Conservation (phyloP, 53 echinoderm and acorn worm genomes). For the Patiria pectinifera region DNA sequence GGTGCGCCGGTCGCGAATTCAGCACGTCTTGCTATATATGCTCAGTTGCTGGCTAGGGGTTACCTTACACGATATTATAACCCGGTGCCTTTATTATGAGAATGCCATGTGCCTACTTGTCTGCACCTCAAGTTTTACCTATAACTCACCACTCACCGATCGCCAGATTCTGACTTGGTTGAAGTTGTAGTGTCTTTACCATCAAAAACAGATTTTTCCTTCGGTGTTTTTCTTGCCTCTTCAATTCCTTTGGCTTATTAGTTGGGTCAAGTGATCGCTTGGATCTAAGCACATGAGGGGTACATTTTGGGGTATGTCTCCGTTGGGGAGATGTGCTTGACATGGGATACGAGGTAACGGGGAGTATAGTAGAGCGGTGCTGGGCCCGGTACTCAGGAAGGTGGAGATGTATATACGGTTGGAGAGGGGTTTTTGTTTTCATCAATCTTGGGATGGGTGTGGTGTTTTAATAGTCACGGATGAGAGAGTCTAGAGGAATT, state of each 20-base stretch:
- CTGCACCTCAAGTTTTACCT: not conserved
- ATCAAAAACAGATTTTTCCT: conserved; percentile 36
- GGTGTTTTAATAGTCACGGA: not conserved
- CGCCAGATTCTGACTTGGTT: not conserved
- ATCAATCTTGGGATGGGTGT: not conserved
- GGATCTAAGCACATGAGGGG: conserved; percentile 14
- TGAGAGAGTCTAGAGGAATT: conserved; percentile 2
- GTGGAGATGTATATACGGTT: not conserved
- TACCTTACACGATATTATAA: not conserved
- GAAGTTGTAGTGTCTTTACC: not conserved
- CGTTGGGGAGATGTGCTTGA: conserved; percentile 23
- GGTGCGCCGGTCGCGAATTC: not conserved
- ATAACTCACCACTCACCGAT: not conserved
- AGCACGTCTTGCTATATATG: not conserved
- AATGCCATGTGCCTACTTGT: not conserved
- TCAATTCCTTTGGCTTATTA: not conserved
- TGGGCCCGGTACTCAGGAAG: not conserved
- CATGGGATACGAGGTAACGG: conserved; percentile 24
- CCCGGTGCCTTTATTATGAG: not conserved
- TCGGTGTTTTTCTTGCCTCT: not conserved
- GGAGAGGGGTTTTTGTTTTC: not conserved
- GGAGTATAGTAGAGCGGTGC: not conserved
- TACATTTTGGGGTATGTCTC: not conserved
- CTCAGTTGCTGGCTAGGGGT: not conserved
- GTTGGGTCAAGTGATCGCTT: conserved; percentile 43